Evolutionary conservation across 2,797 vertebrate species (phyloP), one percentile per base, ranked within the genome.

Genomic region (Brachyrhaphis roseni): DNA sequence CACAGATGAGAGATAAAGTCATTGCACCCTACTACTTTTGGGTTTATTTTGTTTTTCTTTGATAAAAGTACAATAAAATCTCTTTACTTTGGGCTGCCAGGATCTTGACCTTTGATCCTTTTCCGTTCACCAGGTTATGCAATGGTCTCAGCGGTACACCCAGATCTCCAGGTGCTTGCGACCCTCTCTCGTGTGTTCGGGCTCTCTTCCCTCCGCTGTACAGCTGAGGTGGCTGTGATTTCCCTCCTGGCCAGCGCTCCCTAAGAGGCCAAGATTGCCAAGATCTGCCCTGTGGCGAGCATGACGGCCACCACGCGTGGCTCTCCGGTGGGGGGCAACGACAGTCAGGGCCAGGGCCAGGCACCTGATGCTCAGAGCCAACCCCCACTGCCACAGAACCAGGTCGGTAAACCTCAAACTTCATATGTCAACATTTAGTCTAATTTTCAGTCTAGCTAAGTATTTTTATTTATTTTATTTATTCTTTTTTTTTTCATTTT

Each of bases 241-340:
- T 98, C 96, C 96, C 97, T 97, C 94, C 95, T 97, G 93, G 95
- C 96, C 92, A 97, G 97, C 95, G 97, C 98, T 95, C 97, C 97
- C 96, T 99, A 99, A 99, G 96, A 97, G 98, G 98, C 98, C 98
- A 99, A 99, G 97, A 99, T 99, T 99, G 98, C 98, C 98, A 99
- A 99, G 96, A 99, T 99, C 97, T 99, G 98, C 97, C 98, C 98
- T 88, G 97, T 99, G 96, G 98, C 98, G 97, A 99, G 97, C 98
- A 99, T 99, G 98, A 99, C 98, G 95, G 98, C 98, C 98, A 99
- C 98, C 96, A 99, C 98, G 95, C 98, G 98, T 99, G 98, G 98
- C 97, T 99, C 98, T 97, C 98, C 98, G 28, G 98, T 99, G 95
- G 98, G 98, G 96, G 98, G 98, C 96, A 99, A 99, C 96, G 98